Base-by-base conservation (phyloP, 2,113 vertebrate genomes). In the Brachirus orientalis region DNA sequence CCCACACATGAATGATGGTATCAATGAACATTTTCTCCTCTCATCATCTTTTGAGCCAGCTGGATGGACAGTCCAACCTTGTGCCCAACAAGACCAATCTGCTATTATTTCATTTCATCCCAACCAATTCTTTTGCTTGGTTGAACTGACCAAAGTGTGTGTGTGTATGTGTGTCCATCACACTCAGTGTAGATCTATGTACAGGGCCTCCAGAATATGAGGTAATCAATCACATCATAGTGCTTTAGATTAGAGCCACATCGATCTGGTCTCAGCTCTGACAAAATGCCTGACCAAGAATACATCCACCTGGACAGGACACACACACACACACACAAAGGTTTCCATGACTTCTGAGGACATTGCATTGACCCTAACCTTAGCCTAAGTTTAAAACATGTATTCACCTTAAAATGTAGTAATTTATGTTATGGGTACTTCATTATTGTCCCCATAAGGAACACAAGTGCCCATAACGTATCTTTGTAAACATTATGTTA, bases 221-320 rank as follows among this genome's bases (percentile, higher is more conserved):
- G 83, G 83, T 77, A 65, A 87, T 91, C 88, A 88, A 89, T 91
- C 87, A 88, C 74, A 82, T 89, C 79, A 80, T 73, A 80, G 69
- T 60, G 69, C 74, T 60, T 74, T 80, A 86, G 82, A 90, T 89
- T 88, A 89, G 85, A 77, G 72, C 40, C 78, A 79, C 78, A 89
- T 91, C 79, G 85, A 91, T 88, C 76, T 81, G 86, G 68, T 84
- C 78, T 81, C 41, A 64, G 69, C 70, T 69, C 72, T 88, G 84
- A 91, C 84, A 85, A 89, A 90, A 77, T 80, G 71, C 64, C 81
- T 84, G 75, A 87, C 75, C 83, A 44, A 73, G 80, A 87, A 86
- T 71, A 82, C 60, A 76, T 82, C 74, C 80, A 87, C 80, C 84
- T 84, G 84, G 78, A 82, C 75, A 46, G 33, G 51, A 18, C 41